These are phyloP conservation scores for Ophion slaviceki DNA, from an alignment of 2,888 invertebrate species.

Conservation along the genomic window DNA sequence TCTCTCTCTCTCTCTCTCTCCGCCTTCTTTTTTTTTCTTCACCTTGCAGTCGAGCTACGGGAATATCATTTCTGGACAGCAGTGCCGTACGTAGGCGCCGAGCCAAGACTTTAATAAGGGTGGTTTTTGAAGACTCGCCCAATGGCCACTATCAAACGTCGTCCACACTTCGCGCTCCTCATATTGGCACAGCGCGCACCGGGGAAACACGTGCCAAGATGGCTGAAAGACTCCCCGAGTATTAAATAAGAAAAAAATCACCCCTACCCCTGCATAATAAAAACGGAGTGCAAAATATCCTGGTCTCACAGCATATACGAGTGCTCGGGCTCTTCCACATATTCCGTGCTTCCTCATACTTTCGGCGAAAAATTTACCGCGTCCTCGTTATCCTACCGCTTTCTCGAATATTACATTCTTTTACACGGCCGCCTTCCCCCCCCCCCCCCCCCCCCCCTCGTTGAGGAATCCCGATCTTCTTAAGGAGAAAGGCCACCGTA, in stretches of 20 bases:
- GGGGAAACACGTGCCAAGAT: constrained; percentile 72
- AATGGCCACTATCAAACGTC: constrained; percentile 60
- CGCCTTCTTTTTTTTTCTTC: background rate
- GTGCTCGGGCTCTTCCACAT: constrained; percentile 8
- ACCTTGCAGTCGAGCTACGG: background rate
- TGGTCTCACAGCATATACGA: background rate
- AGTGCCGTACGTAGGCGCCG: constrained; percentile 65
- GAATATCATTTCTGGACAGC: constrained; percentile 29
- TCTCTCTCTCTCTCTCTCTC: background rate
- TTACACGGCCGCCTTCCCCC: constrained; percentile 5
- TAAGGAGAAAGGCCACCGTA: background rate
- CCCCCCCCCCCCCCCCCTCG: background rate
- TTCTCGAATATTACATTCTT: constrained; percentile 54
- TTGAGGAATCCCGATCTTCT: background rate
- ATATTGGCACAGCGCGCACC: constrained; percentile 63
- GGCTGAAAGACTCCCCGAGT: constrained; percentile 64
- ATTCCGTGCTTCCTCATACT: constrained; percentile 2
- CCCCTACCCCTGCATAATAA: constrained; percentile 2
- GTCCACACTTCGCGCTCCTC: constrained; percentile 45
- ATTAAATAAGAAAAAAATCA: background rate
- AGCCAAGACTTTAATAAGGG: constrained; percentile 76
- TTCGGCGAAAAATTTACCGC: constrained; percentile 43
- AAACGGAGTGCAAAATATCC: constrained; percentile 29
- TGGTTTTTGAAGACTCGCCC: constrained; percentile 63
- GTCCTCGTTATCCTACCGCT: constrained; percentile 9